Evolutionary conservation across 2,888 invertebrate genomes (phyloP).

Genomic region (Tolmerus cingulatus): DNA sequence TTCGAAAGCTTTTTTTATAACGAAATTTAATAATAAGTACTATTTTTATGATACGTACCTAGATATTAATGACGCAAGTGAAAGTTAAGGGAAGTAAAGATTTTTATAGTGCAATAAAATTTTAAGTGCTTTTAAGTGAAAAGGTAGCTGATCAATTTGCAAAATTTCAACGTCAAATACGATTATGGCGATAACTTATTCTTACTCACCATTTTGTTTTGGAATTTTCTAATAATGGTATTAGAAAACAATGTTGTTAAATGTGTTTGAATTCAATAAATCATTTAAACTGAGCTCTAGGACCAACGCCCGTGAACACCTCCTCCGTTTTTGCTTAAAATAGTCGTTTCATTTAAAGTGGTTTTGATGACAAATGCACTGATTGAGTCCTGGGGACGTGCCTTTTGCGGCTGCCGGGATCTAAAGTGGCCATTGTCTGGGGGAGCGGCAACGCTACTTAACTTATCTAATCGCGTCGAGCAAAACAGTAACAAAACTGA

Average conservation of each 20-base stretch:
- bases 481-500: constrained; percentile 39
- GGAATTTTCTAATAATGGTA: not conserved
- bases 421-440: not conserved
- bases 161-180: too few species aligned
- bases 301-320: not conserved
- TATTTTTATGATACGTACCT: too few species aligned
- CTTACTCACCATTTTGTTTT: too few species aligned
- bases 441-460: not conserved
- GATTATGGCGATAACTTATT: too few species aligned
- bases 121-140: too few species aligned
- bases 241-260: not conserved
- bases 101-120: too few species aligned
- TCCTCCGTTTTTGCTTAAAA: not conserved
- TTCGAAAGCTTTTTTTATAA: too few species aligned
- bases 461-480: constrained; percentile 27
- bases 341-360: not conserved
- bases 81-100: too few species aligned
- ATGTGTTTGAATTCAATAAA: not conserved
- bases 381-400: not conserved
- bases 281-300: not conserved
- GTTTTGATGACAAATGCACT: not conserved
- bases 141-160: too few species aligned
- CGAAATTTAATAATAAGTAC: too few species aligned
- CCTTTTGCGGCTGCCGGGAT: not conserved
- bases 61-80: too few species aligned